Conservation (phyloP, 2,113 vertebrate species). For the Ondatra zibethicus region DNA sequence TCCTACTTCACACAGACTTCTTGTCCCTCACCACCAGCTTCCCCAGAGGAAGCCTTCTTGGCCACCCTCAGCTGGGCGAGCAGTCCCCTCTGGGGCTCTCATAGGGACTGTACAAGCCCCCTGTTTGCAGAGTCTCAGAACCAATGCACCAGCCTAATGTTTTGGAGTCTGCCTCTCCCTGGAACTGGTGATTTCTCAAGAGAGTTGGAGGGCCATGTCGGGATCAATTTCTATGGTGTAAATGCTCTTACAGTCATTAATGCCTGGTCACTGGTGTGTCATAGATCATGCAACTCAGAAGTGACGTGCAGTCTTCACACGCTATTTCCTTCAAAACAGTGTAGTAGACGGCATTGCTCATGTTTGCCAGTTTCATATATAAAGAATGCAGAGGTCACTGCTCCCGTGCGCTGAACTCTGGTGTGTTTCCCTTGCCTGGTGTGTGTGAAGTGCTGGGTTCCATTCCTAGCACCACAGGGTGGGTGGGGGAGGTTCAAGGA, state of each 20-base stretch:
- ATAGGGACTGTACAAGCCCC: background rate
- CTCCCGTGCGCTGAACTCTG: too few relatives aligned
- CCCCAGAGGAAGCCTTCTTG: background rate
- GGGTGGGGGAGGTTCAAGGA: background rate
- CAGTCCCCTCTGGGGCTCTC: background rate
- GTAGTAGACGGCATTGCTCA: too few relatives aligned
- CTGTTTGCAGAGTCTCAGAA: background rate
- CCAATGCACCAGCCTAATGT: background rate
- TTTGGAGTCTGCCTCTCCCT: background rate
- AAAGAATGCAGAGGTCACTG: background rate
- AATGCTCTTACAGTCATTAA: background rate
- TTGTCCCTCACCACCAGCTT: background rate
- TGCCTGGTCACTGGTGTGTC: background rate
- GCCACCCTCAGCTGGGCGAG: background rate
- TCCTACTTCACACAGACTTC: background rate
- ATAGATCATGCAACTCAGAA: background rate
- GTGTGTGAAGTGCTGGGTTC: background rate
- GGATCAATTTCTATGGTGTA: background rate
- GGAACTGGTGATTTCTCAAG: background rate
- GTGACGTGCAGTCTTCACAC: background rate
- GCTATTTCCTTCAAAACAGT: background rate
- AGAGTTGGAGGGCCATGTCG: background rate
- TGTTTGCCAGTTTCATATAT: background rate
- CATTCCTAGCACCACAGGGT: background rate
- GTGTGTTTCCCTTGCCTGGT: background rate